These are phyloP conservation scores for Pyrocephalus nanus DNA, from an alignment of 2,797 vertebrate species.

Conservation along the genomic window DNA sequence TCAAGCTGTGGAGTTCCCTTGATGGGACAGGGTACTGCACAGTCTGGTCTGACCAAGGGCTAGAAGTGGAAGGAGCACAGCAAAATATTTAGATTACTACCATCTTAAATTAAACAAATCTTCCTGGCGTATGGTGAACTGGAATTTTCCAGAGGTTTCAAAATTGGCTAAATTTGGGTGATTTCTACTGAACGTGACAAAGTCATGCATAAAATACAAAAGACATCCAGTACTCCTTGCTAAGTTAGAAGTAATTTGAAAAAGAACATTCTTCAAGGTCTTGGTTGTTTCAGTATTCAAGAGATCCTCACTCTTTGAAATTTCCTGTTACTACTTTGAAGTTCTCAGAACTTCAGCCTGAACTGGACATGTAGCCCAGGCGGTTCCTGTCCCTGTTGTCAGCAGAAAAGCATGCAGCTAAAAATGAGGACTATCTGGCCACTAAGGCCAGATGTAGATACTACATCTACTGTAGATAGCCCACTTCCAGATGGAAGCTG, in stretches of 20 bases:
- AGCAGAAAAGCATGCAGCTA: neutral
- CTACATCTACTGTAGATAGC: neutral
- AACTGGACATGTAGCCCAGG: neutral
- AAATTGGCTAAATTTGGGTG: neutral
- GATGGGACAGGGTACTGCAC: accelerated
- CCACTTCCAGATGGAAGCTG: neutral
- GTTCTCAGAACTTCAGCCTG: neutral
- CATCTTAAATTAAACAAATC: neutral
- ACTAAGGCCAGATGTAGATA: too few species aligned
- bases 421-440: neutral
- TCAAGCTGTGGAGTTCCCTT: neutral
- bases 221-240: neutral
- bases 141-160: neutral
- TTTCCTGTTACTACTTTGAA: neutral
- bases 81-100: neutral
- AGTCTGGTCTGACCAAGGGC: neutral
- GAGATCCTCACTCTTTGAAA: neutral
- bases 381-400: neutral
- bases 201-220: neutral
- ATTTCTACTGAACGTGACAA: neutral
- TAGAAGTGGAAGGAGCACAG: neutral
- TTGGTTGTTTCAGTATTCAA: neutral
- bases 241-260: neutral
- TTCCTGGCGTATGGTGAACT: neutral
- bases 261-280: neutral